Evolutionary conservation across 2,113 vertebrate genomes (phyloP), one percentile per base, ranked within the genome.

Genomic region (Ailuropoda melanoleuca): DNA sequence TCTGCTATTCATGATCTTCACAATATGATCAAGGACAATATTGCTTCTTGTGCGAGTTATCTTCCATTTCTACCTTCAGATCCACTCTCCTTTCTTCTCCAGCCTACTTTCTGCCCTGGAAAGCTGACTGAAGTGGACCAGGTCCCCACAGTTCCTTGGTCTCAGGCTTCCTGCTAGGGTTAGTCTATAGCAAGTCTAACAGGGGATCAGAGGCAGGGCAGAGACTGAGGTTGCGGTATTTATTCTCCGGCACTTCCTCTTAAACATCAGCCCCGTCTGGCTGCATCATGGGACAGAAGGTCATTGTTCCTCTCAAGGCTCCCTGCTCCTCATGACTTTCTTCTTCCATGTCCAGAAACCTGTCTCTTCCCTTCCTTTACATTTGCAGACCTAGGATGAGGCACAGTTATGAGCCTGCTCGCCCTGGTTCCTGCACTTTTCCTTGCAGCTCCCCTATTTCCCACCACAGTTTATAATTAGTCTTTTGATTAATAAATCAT

Each of bases 381-480:
- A 17, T 39, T 31, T 78, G 68, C 10, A 89, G 58, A 85, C 60
- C 78, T 64, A 82, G n/a, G 8, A 74, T 13, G 77, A 21, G 8
- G 14, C 43, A 93, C 26, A 70, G 39, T 39, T 34, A 14, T 31
- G 34, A 68, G 85, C 26, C 68, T 85, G 11, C 50, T 48, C 19
- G 7, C 58, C 58, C 24, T 31, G 19, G 60, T n/a, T 29, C 31
- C 24, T 78, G 39, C 3, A 31, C 39, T 50, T 48, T 55, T 66
- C 58, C 34, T 77, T 50, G 39, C 0, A 58, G 14, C 66, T 68
- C 39, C 8, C 4, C 21, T 10, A 21, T 17, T 70, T 17, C 53
- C 24, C 58, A 56, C 53, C n/a, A 94, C 29, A 80, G 18, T 19
- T 85, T 93, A 24, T 75, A 88, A 37, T 37, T 64, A 88, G 31